Evolutionary conservation across 1,140 invertebrate species (phyloP).

Genomic region (Apis mellifera): DNA sequence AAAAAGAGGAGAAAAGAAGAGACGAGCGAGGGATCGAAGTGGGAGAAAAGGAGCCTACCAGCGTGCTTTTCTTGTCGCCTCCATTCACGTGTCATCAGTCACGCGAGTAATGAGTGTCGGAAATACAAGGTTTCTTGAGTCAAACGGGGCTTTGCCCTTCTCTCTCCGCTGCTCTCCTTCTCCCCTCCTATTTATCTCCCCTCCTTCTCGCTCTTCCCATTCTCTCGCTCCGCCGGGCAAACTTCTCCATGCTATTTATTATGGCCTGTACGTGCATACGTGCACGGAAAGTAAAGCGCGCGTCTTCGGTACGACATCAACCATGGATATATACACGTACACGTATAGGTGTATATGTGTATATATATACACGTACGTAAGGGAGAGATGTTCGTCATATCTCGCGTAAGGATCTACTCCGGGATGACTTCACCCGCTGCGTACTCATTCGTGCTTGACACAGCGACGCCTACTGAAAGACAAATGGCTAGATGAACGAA

Average conservation of each 20-base stretch:
- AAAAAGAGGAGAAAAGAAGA: conserved; percentile 25
- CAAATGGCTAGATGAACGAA: conserved; percentile 54
- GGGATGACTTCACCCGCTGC: conserved; percentile 65
- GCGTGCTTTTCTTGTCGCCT: conserved; percentile 73
- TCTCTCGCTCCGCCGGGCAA: conserved; percentile 31
- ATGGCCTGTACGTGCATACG: conserved; percentile 65
- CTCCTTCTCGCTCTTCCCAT: conserved; percentile 18
- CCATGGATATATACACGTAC: neutral
- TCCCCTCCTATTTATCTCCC: conserved; percentile 22
- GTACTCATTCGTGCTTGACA: conserved; percentile 60
- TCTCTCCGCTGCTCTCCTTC: conserved; percentile 3
- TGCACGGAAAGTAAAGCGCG: conserved; percentile 63
- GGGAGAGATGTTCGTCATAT: conserved; percentile 64
- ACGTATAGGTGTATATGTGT: too few species aligned
- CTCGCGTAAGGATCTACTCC: conserved; percentile 58
- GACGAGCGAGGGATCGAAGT: conserved; percentile 26
- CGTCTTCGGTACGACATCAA: conserved; percentile 57
- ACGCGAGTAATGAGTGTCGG: conserved; percentile 76
- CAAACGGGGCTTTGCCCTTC: conserved; percentile 53
- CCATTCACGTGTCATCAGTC: conserved; percentile 77
- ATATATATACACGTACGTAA: conserved; percentile 36
- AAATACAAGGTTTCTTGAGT: conserved; percentile 74
- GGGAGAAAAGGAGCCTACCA: conserved; percentile 50
- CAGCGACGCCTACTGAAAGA: conserved; percentile 50
- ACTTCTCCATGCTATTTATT: conserved; percentile 67